A percentile compares a stretch with the other conserved stretches of the same genome.
phyloP scores from a whole-genome alignment of 2,888 invertebrate genomes.

The Antitype chi region DNA sequence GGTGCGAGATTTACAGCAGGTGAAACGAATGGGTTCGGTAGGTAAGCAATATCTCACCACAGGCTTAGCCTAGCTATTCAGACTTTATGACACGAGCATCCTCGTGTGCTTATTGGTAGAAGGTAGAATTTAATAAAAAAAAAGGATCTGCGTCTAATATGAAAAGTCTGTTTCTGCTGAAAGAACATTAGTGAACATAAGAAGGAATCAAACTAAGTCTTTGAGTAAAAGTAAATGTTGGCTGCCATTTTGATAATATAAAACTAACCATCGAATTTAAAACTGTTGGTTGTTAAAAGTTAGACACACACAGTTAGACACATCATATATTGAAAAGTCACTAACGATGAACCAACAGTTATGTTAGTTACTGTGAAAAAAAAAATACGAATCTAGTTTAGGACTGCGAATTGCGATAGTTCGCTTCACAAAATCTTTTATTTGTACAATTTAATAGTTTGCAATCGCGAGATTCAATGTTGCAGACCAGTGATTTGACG shows the following conservation, averaged over 20 bases:
- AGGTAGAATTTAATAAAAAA: no score
- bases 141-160: no score
- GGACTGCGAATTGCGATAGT: neutral
- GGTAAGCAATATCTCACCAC: no score
- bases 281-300: constrained; percentile 14
- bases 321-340: neutral
- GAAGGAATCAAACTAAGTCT: neutral
- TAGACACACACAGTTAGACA: no score
- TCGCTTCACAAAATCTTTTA: constrained; percentile 11
- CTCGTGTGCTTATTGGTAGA: no score
- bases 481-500: constrained; percentile 3
- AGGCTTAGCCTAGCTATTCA: no score
- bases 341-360: neutral
- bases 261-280: neutral
- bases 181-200: no score
- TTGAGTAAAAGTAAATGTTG: neutral
- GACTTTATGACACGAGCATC: no score
- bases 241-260: neutral
- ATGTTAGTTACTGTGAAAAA: constrained; percentile 3
- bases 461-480: neutral
- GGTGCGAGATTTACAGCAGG: no score
- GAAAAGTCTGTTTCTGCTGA: no score
- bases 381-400: constrained; percentile 19
- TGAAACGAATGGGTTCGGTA: no score
- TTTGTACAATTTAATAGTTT: constrained; percentile 10